Base-by-base conservation (phyloP, 2,888 invertebrate species). In the Chrysopilus asiliformis region DNA sequence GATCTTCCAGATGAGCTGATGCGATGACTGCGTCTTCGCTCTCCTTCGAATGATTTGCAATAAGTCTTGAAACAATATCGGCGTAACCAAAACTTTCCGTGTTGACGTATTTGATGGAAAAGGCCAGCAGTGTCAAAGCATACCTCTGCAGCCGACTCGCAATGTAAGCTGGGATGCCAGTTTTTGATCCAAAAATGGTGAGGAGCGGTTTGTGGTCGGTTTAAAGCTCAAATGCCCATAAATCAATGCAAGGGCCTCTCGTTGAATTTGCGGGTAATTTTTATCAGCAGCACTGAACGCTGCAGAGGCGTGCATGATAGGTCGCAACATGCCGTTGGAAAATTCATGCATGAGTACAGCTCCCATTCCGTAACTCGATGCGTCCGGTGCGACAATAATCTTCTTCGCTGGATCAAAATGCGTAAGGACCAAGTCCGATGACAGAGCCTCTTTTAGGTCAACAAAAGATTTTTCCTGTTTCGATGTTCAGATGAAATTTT, bases 241-340 rank as follows among this genome's bases (percentile, higher is more conserved):
- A 18, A 49, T 40, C 22, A 55, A 32, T 27, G 51, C 49, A 8
- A 54, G 45, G 27, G 51, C 57, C 45, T 58, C 56, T 42, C 52
- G 48, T 34, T 58, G 51, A 4, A 53, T 47, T 41, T 57, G 54
- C 10, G 52, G 45, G 42, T 58, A 58, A 14, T 50, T 48, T 27
- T 45, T 41, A 41, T 60, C 55, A 6, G 53, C 40, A 24, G 17
- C 26, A n/a, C 47, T 52, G 13, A 60, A 40, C 4, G 50, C 45
- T 37, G 52, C 40, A 17, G 56, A 49, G 7, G 53, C 51, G 43
- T 47, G 52, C 12, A 44, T 45, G 14, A 56, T 44, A 16, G 52
- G 50, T 44, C 49, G 45, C 24, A 50, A 47, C 30, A 45, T 40
- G 18, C 54, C 52, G 45, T 53, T 49, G 35, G 41, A 41, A 38